Evolutionary conservation across 2,888 invertebrate genomes (phyloP), one percentile per base, ranked within the genome.

Genomic region (Pristionchus entomophagus): DNA sequence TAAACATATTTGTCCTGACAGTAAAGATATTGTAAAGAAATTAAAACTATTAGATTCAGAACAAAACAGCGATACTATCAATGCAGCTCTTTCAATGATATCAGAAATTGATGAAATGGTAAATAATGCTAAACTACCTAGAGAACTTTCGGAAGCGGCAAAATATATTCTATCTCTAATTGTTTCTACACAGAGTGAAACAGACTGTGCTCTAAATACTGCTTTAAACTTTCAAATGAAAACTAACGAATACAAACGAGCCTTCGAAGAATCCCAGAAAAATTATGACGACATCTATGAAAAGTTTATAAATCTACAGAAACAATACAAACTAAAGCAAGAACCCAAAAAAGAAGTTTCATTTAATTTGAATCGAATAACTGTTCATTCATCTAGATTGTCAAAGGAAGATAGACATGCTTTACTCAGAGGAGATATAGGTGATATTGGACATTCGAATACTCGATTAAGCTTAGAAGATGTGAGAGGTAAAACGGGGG

Each of bases 231-330:
- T n/a, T 59, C 26, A n/a, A 59, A 59, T 59, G 59, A 59, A 59
- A 22, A 22, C 59, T 59, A 59, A 26, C 8, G 59, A 59, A 59
- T 59, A 59, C 59, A 59, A 59, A 59, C 22, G 59, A 59, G 59
- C 59, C 59, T 59, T 59, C 59, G 59, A 59, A 59, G 59, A 65
- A 29, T 65, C 65, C 6, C 65, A 65, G 65, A 65, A 65, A 65
- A 65, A 65, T 65, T 65, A 65, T 14, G 49, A 49, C 22, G 65
- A 65, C 8, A 29, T 65, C 14, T 65, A 65, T n/a, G n/a, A n/a
- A n/a, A n/a, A n/a, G n/a, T n/a, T n/a, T n/a, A n/a, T n/a, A n/a
- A n/a, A n/a, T n/a, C n/a, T n/a, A n/a, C n/a, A n/a, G n/a, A n/a
- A n/a, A n/a, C n/a, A n/a, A n/a, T n/a, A n/a, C n/a, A n/a, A n/a